These are phyloP conservation scores for Saccostrea cuccullata DNA, from an alignment of 1,140 invertebrate genomes.

Conservation along the genomic window DNA sequence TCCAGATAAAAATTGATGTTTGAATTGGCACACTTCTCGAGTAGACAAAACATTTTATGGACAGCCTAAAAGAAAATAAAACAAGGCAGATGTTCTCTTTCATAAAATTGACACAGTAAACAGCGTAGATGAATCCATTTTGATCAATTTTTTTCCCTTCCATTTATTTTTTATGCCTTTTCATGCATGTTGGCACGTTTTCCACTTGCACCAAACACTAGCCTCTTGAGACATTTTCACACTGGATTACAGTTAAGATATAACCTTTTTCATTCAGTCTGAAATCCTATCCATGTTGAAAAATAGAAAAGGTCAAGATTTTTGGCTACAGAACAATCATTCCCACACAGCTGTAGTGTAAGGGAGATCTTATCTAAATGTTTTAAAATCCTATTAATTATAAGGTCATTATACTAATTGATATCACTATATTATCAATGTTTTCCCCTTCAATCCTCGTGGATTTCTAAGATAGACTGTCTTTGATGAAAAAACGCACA, in stretches of 20 bases:
- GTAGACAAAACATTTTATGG: not conserved
- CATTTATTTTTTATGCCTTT: slow-evolving; percentile 6
- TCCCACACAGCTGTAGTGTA: not conserved
- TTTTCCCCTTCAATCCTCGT: too few species aligned
- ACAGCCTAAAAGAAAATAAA: slow-evolving; percentile 2
- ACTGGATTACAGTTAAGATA: not conserved
- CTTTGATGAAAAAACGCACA: too few species aligned
- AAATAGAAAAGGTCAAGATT: not conserved
- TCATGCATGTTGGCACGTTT: slow-evolving; percentile 8
- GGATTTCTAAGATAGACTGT: too few species aligned
- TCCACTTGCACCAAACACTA: not conserved
- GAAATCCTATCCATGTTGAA: not conserved
- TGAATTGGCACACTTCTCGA: not conserved
- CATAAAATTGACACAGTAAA: not conserved
- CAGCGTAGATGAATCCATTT: not conserved
- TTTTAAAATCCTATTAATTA: not conserved
- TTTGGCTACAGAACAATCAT: not conserved
- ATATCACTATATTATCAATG: too few species aligned
- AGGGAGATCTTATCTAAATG: not conserved
- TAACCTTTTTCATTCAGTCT: not conserved
- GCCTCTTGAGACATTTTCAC: not conserved
- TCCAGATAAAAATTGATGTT: not conserved
- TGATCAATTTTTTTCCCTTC: not conserved
- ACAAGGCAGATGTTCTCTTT: not conserved
- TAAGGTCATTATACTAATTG: not conserved